Base-by-base conservation (phyloP, 1,140 invertebrate genomes). In the Contarinia nasturtii region DNA sequence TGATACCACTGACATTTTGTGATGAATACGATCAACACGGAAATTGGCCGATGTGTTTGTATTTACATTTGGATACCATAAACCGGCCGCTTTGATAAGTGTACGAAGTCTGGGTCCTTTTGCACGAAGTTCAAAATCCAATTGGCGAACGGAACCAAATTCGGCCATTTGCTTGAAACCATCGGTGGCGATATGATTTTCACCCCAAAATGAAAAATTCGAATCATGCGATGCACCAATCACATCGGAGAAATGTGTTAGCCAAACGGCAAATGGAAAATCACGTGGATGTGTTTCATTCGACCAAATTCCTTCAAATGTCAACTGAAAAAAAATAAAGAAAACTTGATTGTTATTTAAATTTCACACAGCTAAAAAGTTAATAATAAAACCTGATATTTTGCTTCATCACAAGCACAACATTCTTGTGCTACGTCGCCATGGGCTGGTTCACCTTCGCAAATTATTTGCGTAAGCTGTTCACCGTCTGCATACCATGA, bases 241-340 rank as follows among this genome's bases (percentile, higher is more conserved):
- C 20, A 98, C 75, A 65, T 98, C 94, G 11, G 92, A 97, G 68
- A 98, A 99, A 64, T 98, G 94, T 0, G 93, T 91, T 51, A 96
- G 66, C 80, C 86, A 91, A 17, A 76, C 59, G 11, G 82, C 80
- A 53, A 81, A 78, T 5, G 95, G 96, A 66, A 88, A 99, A 61
- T 97, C 87, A 67, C 91, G 96, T 0, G 95, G 94, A 65, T 99
- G 96, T 0, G 92, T 97, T 55, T 81, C 73, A 47, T 86, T 78
- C 0, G 91, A 93, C 96, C 96, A 99, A 17, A 95, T 74, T 0
- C 95, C 95, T 67, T 97, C 81, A 65, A 98, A 95, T 36, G 82
- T 78, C 59, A 90, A 65, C 86, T 90, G 57, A 0, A 65, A 65
- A 55, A 18, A 15, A 40, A 42, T 22, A 3, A 33, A 21, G 21